These are phyloP conservation scores for Drosophila dives DNA, from an alignment of 2,888 invertebrate genomes.

Conservation along the genomic window DNA sequence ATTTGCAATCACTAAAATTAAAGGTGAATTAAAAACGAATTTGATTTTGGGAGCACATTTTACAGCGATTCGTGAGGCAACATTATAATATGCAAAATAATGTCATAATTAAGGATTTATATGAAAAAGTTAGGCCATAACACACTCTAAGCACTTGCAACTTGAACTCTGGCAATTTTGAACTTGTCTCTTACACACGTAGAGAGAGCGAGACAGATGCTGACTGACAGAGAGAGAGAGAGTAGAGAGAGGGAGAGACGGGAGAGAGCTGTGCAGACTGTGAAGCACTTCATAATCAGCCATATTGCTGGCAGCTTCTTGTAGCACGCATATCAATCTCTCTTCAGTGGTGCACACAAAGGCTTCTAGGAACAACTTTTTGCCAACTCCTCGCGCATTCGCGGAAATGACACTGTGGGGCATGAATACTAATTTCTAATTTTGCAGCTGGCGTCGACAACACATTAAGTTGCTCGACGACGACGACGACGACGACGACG, in stretches of 20 bases:
- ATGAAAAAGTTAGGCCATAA: slow-evolving; percentile 73
- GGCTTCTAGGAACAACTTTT: slow-evolving; percentile 53
- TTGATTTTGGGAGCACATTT: slow-evolving; percentile 18
- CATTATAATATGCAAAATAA: slow-evolving; percentile 82
- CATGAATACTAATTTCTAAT: slow-evolving; percentile 84
- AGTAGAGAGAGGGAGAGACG: too few species aligned
- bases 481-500: slow-evolving; percentile 24
- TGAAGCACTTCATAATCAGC: slow-evolving; percentile 67
- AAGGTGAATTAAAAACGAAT: background rate
- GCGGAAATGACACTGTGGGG: slow-evolving; percentile 83
- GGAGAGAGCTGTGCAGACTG: slow-evolving; percentile 17
- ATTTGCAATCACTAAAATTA: background rate
- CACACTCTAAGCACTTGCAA: slow-evolving; percentile 59
- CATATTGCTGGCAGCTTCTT: slow-evolving; percentile 60
- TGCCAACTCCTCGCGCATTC: slow-evolving; percentile 68
- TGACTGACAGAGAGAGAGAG: background rate
- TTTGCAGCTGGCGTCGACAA: slow-evolving; percentile 74
- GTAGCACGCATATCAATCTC: slow-evolving; percentile 61
- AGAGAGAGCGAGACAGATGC: background rate
- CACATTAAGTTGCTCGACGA: slow-evolving; percentile 67
- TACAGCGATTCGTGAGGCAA: slow-evolving; percentile 13
- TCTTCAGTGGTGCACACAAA: slow-evolving; percentile 44
- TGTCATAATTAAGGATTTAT: slow-evolving; percentile 83
- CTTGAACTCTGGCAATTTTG: slow-evolving; percentile 68
- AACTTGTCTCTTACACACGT: slow-evolving; percentile 51